Conservation (phyloP, 1,140 invertebrate species). For the Latrodectus geometricus region DNA sequence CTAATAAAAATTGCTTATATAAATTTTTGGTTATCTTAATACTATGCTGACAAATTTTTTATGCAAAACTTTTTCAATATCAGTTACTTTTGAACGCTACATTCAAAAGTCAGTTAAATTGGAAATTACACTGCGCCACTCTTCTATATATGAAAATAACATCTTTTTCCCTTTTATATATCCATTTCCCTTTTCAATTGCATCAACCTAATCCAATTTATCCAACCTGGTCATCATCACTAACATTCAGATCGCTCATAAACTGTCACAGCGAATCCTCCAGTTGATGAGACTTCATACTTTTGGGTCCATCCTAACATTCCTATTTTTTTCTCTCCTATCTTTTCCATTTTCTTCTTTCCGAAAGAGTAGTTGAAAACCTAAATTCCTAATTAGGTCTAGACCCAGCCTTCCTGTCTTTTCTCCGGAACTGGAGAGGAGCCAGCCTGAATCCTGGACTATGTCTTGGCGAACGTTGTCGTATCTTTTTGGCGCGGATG, state of each 20-base stretch:
- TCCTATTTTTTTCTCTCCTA: conserved; percentile 4
- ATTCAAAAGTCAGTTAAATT: too few species aligned
- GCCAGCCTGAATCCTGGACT: conserved; percentile 29
- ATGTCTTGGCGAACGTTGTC: conserved; percentile 7
- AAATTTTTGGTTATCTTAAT: too few species aligned
- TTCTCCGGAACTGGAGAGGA: conserved; percentile 23
- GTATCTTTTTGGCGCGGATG: neutral
- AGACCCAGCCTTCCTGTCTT: conserved; percentile 16
- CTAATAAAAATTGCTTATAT: too few species aligned
- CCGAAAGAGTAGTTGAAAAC: neutral
- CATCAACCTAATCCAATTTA: conserved; percentile 36
- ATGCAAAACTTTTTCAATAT: too few species aligned
- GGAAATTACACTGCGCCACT: too few species aligned
- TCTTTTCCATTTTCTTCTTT: neutral
- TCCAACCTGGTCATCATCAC: conserved; percentile 49
- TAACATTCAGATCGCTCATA: conserved; percentile 40
- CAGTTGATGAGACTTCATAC: neutral
- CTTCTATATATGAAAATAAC: too few species aligned
- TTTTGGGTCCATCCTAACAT: neutral
- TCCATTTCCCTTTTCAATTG: neutral
- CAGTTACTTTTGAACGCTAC: too few species aligned
- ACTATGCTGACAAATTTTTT: too few species aligned
- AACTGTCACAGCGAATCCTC: conserved; percentile 35
- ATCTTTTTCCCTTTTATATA: neutral
- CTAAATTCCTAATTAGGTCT: conserved; percentile 31